These are phyloP conservation scores for Eristalis pertinax DNA, from an alignment of 2,888 invertebrate species.

Conservation along the genomic window DNA sequence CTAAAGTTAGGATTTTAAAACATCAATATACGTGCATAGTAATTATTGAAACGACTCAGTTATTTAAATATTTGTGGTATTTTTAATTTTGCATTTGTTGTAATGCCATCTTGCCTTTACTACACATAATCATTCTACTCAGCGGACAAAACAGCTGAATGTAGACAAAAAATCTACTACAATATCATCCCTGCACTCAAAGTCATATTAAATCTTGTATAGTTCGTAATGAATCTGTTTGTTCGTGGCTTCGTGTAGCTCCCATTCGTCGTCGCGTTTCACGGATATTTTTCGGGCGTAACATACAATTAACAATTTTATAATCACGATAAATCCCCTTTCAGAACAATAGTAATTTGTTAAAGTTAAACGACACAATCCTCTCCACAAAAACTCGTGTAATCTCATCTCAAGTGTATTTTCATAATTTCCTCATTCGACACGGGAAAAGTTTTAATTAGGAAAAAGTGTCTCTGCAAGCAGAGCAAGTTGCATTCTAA, in stretches of 20 bases:
- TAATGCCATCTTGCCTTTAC: background rate
- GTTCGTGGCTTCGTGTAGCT: conserved; percentile 67
- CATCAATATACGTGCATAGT: too few species aligned
- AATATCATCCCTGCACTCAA: conserved; percentile 21
- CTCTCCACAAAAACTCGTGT: conserved; percentile 18
- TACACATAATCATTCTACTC: background rate
- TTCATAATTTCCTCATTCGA: background rate
- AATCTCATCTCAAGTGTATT: conserved; percentile 29
- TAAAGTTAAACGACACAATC: background rate
- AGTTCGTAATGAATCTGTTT: conserved; percentile 58
- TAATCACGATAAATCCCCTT: conserved; percentile 25
- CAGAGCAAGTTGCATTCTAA: conserved; percentile 58
- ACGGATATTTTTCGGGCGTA: conserved; percentile 61
- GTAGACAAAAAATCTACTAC: conserved; percentile 28
- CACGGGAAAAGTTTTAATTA: conserved; percentile 38
- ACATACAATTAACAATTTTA: conserved; percentile 26
- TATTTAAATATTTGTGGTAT: too few species aligned
- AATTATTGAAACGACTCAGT: too few species aligned
- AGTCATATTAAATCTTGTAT: conserved; percentile 38
- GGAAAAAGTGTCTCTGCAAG: conserved; percentile 35
- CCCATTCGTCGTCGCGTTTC: conserved; percentile 62
- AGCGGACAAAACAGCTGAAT: conserved; percentile 46
- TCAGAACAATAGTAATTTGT: background rate
- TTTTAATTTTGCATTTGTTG: too few species aligned
- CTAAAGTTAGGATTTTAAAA: too few species aligned